A percentile compares a stretch with the other conserved stretches of the same genome.
Conservation (phyloP, 2,113 vertebrate species). For the Bufo gargarizans region DNA sequence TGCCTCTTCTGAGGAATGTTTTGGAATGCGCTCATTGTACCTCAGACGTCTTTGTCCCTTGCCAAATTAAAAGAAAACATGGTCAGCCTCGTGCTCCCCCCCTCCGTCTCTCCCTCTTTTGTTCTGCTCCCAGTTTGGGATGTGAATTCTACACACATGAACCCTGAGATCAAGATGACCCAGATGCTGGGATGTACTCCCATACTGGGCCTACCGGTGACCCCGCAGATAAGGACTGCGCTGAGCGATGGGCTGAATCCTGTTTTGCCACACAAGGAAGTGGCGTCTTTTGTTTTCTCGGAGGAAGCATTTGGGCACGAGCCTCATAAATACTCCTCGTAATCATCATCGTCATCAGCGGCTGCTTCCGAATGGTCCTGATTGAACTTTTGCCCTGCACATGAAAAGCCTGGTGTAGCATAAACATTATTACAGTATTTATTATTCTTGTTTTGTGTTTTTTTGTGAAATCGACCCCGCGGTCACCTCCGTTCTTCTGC, state of each 20-base stretch:
- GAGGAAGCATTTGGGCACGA: constrained; percentile 40
- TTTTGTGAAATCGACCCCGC: constrained; percentile 75
- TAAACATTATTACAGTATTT: constrained; percentile 78
- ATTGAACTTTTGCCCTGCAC: constrained; percentile 72
- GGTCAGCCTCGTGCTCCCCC: not conserved
- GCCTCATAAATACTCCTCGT: constrained; percentile 20
- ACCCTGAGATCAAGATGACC: constrained; percentile 15
- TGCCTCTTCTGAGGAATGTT: not conserved
- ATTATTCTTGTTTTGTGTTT: constrained; percentile 70
- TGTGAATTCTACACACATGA: not conserved
- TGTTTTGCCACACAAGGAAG: constrained; percentile 49
- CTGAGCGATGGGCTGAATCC: constrained; percentile 51
- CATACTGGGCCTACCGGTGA: not conserved
- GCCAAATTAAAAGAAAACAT: not conserved
- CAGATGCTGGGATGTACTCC: not conserved
- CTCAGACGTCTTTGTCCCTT: not conserved
- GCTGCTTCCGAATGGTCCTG: constrained; percentile 76
- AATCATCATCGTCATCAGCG: constrained; percentile 64
- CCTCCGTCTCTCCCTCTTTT: not conserved
- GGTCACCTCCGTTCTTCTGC: constrained; percentile 79
- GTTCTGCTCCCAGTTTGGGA: not conserved
- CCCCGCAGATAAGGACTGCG: constrained; percentile 39
- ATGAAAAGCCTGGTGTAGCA: constrained; percentile 77
- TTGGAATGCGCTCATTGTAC: not conserved
- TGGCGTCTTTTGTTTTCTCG: constrained; percentile 47